Base-by-base conservation (phyloP, 2,888 invertebrate genomes). In the Cosmia trapezina region DNA sequence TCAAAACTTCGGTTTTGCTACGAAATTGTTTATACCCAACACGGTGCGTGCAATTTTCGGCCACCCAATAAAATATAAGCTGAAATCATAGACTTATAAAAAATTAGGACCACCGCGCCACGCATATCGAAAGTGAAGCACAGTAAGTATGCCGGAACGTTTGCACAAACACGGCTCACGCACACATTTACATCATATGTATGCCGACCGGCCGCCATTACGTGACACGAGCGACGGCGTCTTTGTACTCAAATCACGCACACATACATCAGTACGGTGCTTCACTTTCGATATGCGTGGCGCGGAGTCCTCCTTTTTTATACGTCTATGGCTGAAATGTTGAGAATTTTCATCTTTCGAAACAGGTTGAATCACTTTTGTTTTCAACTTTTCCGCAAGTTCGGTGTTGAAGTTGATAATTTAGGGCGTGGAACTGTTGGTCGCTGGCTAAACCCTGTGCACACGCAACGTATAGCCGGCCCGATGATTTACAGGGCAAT, bases 401-500 rank as follows among this genome's bases (percentile, higher is more conserved):
- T 79, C 70, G 70, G 70, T 80, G 85, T 84, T 80, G 83, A 79
- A 87, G 86, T 89, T 90, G 87, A 88, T 91, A 91, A 91, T 91
- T 90, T 90, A 90, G 85, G 84, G 85, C 77, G 70, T 84, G 73
- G 83, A 75, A 87, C 83, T 88, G 88, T 88, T 84, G 87, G 86
- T 83, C 85, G 81, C 83, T 88, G 81, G 81, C 85, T 91, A 89
- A 90, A 89, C 89, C 89, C 90, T 86, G 84, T 82, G 77, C 87
- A 86, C 85, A 88, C 89, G 81, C 87, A 87, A 87, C 88, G 83
- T 84, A 85, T 86, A 83, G 84, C 88, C 75, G 69, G 78, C 76
- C 80, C 41, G 79, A 86, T 92, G 92, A 92, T 92, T 91, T 92
- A 92, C 89, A 82, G 79, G 74, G 87, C 90, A 92, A 92, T 92